Conservation (phyloP, 2,797 vertebrate species). For the Cirrhinus mrigala region DNA sequence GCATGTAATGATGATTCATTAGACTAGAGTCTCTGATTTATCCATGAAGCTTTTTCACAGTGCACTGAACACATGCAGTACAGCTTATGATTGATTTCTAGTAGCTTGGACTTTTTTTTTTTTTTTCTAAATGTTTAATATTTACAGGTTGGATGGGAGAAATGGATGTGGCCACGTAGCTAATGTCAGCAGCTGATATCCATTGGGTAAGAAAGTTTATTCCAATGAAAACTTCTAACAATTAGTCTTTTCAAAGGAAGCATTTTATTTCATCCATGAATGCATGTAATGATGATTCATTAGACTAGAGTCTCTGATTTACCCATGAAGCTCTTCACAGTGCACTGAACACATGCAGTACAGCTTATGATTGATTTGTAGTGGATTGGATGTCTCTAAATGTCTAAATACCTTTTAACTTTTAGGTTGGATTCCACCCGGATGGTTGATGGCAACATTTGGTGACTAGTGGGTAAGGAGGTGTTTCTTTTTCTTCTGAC, state of each 20-base stretch:
- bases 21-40: conserved; percentile 70
- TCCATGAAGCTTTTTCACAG: conserved; percentile 65
- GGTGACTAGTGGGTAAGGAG: background rate
- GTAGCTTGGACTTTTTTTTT: too few species aligned
- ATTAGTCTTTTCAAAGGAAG: background rate
- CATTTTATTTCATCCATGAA: background rate
- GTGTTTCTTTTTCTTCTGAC: background rate
- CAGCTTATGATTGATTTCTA: too few species aligned
- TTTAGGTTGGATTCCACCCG: background rate
- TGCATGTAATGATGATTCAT: conserved; percentile 53
- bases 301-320: conserved; percentile 70
- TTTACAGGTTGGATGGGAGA: background rate
- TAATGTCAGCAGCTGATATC: background rate
- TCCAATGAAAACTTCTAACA: too few species aligned
- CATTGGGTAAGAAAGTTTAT: background rate
- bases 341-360: conserved; percentile 72
- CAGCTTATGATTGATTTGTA: too few species aligned
- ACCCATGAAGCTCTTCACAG: conserved; percentile 65
- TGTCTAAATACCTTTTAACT: background rate
- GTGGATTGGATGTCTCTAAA: background rate
- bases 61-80: conserved; percentile 72
- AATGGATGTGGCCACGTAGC: background rate
- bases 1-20: conserved; percentile 56
- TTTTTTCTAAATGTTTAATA: background rate
- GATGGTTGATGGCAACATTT: background rate